Base-by-base conservation (phyloP, 2,888 invertebrate species). In the Dicyrtoma fusca region DNA sequence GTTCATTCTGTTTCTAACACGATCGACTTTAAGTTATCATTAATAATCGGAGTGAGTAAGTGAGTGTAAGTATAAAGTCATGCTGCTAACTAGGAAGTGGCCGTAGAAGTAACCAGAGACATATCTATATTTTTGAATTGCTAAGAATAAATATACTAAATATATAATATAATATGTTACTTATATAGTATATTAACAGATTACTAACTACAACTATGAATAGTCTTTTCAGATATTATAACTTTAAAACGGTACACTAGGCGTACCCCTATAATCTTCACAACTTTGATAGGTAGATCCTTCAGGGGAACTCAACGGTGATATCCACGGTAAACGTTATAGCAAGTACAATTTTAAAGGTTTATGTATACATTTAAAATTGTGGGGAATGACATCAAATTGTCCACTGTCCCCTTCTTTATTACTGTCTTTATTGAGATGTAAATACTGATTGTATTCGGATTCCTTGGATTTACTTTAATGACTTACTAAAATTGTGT, bases 81-180 rank as follows among this genome's bases (percentile, higher is more conserved):
- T 34, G 34, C 34, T 34, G 8, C 34, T 8, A 34, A 34, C 49
- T 19, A 10, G 45, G 13, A 13, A 45, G 34, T 34, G 34, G 34
- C 34, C 34, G 34, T 34, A 34, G 34, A 34, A 34, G 34, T 34
- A 34, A 34, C 4, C 34, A 34, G 34, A 34, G 34, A 59, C 59
- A 59, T 59, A 59, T 49, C 45, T 65, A 65, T 65, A 65, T 65
- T 65, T 65, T 65, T 65, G 65, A 65, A 65, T 63, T 45, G 34
- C 34, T 34, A 34, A 34, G 34, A 34, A 34, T 34, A 34, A 34
- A 34, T n/a, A 34, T 34, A 34, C 34, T 34, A 34, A 65, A 45
- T 25, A 51, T 23, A 65, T 65, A n/a, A n/a, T n/a, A 62, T 17
- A 21, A 11, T 62, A 62, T 17, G n/a, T 49, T 49, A 19, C 49